These are phyloP conservation scores for Tetragnatha versicolor DNA, from an alignment of 1,140 invertebrate genomes.

Conservation along the genomic window DNA sequence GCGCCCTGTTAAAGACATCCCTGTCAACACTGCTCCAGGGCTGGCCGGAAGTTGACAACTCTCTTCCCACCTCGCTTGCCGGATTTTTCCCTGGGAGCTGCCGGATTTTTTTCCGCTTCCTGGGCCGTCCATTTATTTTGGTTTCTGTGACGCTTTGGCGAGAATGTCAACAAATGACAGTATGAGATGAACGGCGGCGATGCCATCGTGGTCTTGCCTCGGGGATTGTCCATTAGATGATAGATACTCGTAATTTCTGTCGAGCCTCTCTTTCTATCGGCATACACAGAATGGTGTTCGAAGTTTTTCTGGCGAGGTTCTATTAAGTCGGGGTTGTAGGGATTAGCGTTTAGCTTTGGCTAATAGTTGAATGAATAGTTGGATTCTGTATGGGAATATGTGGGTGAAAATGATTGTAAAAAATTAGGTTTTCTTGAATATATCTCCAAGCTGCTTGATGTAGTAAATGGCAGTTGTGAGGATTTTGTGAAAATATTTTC, in stretches of 20 bases:
- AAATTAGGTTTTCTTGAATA: too few relatives aligned
- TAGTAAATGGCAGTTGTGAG: too few relatives aligned
- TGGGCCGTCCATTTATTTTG: constrained; percentile 20
- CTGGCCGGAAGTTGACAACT: constrained; percentile 40
- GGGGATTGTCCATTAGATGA: constrained; percentile 24
- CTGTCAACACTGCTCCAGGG: constrained; percentile 29
- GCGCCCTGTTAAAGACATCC: constrained; percentile 5
- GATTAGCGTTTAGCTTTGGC: too few relatives aligned
- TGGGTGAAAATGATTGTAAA: too few relatives aligned
- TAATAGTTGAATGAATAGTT: too few relatives aligned
- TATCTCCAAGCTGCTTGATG: too few relatives aligned
- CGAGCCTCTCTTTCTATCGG: too few relatives aligned
- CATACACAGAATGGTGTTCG: too few relatives aligned
- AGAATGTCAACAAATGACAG: constrained; percentile 15
- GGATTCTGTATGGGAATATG: too few relatives aligned
- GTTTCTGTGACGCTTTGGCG: background rate
- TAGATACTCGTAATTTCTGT: constrained; percentile 42
- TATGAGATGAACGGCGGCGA: constrained; percentile 26
- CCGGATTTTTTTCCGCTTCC: background rate
- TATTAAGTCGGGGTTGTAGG: too few relatives aligned
- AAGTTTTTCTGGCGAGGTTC: too few relatives aligned
- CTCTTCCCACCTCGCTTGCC: constrained; percentile 17
- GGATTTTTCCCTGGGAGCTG: background rate
- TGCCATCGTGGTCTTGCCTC: background rate
- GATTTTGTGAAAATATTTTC: too few relatives aligned